Conservation (phyloP, 2,113 vertebrate species). For the Strigops habroptila region DNA sequence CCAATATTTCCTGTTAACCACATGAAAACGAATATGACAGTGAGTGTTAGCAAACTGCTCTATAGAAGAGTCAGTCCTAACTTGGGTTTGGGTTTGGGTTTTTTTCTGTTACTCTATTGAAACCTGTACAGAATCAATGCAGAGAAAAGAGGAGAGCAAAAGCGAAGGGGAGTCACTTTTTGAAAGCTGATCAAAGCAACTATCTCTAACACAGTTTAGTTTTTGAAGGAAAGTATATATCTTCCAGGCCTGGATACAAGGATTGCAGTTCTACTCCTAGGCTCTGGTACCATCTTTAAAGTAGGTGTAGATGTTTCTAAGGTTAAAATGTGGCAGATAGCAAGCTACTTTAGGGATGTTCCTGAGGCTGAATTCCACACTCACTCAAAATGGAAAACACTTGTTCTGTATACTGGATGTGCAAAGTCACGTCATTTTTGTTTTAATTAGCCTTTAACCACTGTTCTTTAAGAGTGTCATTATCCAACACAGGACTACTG, state of each 20-base stretch:
- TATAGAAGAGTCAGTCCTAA: background rate
- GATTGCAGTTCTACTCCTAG: background rate
- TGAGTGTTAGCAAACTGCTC: background rate
- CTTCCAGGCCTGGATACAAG: background rate
- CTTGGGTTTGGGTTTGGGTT: background rate
- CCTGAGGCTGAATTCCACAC: background rate
- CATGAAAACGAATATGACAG: background rate
- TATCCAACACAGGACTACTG: background rate
- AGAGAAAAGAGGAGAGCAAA: background rate
- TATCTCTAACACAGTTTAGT: background rate
- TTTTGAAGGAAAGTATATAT: background rate
- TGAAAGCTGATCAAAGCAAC: background rate
- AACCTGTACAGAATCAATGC: background rate
- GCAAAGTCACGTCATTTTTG: background rate
- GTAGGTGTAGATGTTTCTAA: background rate
- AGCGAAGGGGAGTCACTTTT: background rate
- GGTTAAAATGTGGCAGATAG: background rate
- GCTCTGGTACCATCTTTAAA: background rate
- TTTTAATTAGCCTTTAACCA: background rate
- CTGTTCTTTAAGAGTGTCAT: background rate
- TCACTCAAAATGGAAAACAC: background rate
- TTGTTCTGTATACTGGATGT: background rate
- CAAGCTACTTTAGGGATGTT: background rate
- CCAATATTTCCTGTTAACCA: background rate
- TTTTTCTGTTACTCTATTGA: background rate